Evolutionary conservation across 2,797 vertebrate species (phyloP).

Genomic region (Mionectes olivaceus): DNA sequence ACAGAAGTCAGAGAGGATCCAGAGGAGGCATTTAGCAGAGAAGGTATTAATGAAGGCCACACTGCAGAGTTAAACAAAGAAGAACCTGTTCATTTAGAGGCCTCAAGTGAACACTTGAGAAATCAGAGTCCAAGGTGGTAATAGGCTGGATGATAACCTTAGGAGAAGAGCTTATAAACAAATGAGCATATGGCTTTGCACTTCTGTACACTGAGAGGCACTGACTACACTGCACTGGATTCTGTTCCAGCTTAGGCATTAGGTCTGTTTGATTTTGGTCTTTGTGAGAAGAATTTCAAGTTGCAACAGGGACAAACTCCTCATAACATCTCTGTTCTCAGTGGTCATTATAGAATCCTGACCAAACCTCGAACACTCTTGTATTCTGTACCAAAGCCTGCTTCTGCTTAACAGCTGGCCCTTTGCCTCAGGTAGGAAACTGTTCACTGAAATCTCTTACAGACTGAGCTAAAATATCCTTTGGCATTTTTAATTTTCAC

Average conservation of each 20-base stretch:
- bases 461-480: background rate
- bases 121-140: background rate
- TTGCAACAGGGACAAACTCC: background rate
- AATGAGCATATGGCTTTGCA: background rate
- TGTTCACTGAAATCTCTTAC: background rate
- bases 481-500: background rate
- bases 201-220: background rate
- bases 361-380: background rate
- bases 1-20: background rate
- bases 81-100: background rate
- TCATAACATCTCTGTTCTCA: background rate
- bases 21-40: background rate
- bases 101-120: background rate
- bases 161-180: background rate
- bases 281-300: background rate
- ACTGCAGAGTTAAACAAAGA: background rate
- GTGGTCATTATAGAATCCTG: background rate
- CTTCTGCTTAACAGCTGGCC: background rate
- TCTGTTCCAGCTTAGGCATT: background rate
- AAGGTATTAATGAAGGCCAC: background rate
- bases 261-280: background rate
- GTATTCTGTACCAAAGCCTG: background rate
- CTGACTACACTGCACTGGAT: background rate
- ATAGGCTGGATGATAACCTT: background rate
- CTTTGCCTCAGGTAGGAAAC: background rate